Percentiles rank a stretch among this genome's conserved stretches.
phyloP scores from a whole-genome alignment of 2,797 vertebrate genomes.

The Notolepis coatsorum region DNA sequence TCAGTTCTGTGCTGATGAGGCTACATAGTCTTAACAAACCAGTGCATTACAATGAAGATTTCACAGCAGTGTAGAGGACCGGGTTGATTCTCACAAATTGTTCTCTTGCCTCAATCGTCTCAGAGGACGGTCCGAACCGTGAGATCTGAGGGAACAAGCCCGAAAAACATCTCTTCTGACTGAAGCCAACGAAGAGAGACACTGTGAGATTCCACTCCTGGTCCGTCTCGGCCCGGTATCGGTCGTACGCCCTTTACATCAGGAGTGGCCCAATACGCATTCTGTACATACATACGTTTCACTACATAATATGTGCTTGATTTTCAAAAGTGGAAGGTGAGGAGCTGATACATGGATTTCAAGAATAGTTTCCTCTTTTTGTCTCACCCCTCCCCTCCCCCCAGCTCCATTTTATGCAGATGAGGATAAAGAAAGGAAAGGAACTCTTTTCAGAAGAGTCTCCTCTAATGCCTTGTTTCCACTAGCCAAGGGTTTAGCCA shows the following conservation, averaged over 20 bases:
- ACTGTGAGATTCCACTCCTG: slow-evolving; percentile 31
- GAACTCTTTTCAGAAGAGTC: too few species aligned
- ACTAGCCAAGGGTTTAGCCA: too few species aligned
- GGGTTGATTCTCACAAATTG: slow-evolving; percentile 42
- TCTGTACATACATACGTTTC: slow-evolving; percentile 61
- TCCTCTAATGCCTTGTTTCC: too few species aligned
- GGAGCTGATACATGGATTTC: slow-evolving; percentile 19
- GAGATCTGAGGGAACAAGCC: slow-evolving; percentile 10
- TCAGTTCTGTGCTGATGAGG: slow-evolving; percentile 71
- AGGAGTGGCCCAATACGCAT: slow-evolving; percentile 46
- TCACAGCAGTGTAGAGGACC: slow-evolving; percentile 82
- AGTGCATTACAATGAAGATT: slow-evolving; percentile 83
- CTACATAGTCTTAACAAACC: slow-evolving; percentile 73
- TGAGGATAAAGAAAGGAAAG: neutral
- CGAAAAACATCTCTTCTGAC: slow-evolving; percentile 12
- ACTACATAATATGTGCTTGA: slow-evolving; percentile 71
- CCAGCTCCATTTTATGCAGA: neutral
- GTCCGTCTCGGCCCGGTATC: slow-evolving; percentile 47
- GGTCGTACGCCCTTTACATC: slow-evolving; percentile 44
- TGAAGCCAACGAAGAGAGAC: slow-evolving; percentile 39
- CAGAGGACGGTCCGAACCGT: neutral
- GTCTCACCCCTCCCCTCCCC: neutral
- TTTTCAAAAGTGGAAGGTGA: slow-evolving; percentile 55
- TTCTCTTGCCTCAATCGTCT: neutral
- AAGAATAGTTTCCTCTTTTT: slow-evolving; percentile 11